Base-by-base conservation (phyloP, 2,797 vertebrate species). In the Coregonus suidteri region DNA sequence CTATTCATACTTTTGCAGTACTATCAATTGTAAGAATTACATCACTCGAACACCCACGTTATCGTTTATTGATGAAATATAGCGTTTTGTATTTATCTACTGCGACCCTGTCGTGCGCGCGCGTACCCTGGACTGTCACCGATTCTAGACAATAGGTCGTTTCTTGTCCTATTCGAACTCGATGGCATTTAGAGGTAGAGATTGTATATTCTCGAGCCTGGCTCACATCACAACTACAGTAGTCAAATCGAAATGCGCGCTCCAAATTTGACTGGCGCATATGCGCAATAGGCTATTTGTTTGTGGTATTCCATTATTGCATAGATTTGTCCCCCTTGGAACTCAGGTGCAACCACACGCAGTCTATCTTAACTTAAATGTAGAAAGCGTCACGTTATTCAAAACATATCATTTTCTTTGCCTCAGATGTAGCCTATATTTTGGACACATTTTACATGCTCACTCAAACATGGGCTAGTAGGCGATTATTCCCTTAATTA, bases 81-180 rank as follows among this genome's bases (percentile, higher is more conserved):
- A 90, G 91, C 90, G 88, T 89, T 85, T 90, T 88, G 92, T 90
- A 83, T 92, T 92, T 90, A 86, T 91, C 90, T 90, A 88, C 90
- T 84, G 90, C 91, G 88, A 91, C 91, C 92, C 92, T 92, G 94
- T 92, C 93, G 92, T 93, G 93, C 93, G 90, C 90, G 85, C 87
- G 78, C 91, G 85, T 82, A 87, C 85, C 70, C 88, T 91, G 89
- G 84, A 90, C 84, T 85, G 93, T 91, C 95, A 94, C 94, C 94
- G 93, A 93, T 93, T 94, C 88, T 90, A 96, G 95, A 97, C 95
- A 96, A 96, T 96, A 96, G 95, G 90, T 89, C 90, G 90, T 67
- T 87, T 91, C 83, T 91, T 79, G 65, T 75, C 79, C 71, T 90
- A 79, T 73, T 47, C 37, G 13, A 62, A 51, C 82, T 79, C 71